phyloP scores from a whole-genome alignment of 1,140 invertebrate species.

The Drosophila malerkotliana region DNA sequence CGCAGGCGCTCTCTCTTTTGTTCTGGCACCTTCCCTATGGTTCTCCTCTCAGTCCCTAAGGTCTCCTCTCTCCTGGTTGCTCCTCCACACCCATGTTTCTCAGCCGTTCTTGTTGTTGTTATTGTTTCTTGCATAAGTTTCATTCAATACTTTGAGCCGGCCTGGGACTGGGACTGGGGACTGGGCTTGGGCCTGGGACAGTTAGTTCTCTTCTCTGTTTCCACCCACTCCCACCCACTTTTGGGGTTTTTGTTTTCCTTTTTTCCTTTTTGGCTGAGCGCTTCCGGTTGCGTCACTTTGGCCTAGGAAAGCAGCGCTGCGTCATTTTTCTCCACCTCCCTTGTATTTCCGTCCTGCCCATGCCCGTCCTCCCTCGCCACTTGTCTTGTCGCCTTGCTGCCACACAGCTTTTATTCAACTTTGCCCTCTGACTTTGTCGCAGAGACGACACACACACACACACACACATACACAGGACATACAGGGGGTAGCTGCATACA shows the following conservation, averaged over 20 bases:
- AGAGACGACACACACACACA: conserved; percentile 11
- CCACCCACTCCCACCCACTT: conserved; percentile 8
- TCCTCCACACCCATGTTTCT: not conserved
- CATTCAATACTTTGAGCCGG: conserved; percentile 68
- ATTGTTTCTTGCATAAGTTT: conserved; percentile 55
- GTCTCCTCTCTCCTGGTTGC: not conserved
- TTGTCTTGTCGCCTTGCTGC: conserved; percentile 18
- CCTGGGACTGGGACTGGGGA: conserved; percentile 27
- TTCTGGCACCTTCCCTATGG: conserved; percentile 4
- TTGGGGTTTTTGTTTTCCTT: conserved; percentile 1
- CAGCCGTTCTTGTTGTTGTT: not conserved
- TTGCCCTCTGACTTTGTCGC: conserved; percentile 80
- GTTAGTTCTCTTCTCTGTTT: conserved; percentile 4
- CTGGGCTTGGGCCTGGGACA: conserved; percentile 25
- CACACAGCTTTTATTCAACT: conserved; percentile 78
- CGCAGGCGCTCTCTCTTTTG: conserved; percentile 33
- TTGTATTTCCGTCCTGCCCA: conserved; percentile 1
- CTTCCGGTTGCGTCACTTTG: conserved; percentile 79
- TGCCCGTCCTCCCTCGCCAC: conserved; percentile 6
- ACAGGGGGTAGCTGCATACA: not conserved
- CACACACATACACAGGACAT: not conserved
- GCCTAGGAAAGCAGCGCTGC: conserved; percentile 50
- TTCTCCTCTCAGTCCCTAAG: conserved; percentile 4
- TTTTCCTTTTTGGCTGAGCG: conserved; percentile 19
- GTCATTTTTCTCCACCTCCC: conserved; percentile 48